Base-by-base conservation (phyloP, 2,797 vertebrate species). In the Anomalospiza imberbis region DNA sequence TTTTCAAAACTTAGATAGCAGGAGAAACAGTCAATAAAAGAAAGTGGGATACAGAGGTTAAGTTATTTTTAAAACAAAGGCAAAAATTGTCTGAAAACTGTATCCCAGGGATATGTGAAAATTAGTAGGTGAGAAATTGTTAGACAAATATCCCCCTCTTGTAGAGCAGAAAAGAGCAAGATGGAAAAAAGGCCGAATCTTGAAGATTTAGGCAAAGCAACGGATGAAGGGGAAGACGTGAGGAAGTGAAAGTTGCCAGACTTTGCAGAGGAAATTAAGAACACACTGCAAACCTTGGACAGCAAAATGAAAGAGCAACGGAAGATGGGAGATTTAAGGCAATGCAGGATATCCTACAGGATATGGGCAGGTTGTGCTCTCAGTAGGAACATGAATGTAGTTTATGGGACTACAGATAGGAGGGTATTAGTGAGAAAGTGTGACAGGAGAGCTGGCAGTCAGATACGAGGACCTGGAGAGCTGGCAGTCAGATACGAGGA, bases 291-390 rank as follows among this genome's bases (percentile, higher is more conserved):
- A 78, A 53, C 8, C 13, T 62, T 75, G 57, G 16, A 62, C 3
- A 60, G 50, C 14, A 66, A 68, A 87, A 75, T 28, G 24, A 68
- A 72, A 42, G 24, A 80, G 70, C 38, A 61, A 9, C 0, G 9
- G 44, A 63, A 78, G 34, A 53, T 19, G 26, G 29, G 45, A 77
- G 42, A 63, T 68, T 75, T 38, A 67, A 62, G 18, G 45, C 50
- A 61, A 13, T 28, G 42, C 29, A 84, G 45, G n/a, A 22, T 12
- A 8, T 28, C 26, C 58, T 19, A 19, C 17, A 45, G 70, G 21
- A 2, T 24, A 26, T 1, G 22, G 31, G 17, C 31, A 17, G 1
- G 1, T 13, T 42, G 24, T 2, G 3, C 54, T 67, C 63, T 55
- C 51, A 88, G 68, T 12, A 55, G 34, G 45, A 82, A 25, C 36